Evolutionary conservation across 2,797 vertebrate genomes (phyloP).

Genomic region (Diglossa cyanea): DNA sequence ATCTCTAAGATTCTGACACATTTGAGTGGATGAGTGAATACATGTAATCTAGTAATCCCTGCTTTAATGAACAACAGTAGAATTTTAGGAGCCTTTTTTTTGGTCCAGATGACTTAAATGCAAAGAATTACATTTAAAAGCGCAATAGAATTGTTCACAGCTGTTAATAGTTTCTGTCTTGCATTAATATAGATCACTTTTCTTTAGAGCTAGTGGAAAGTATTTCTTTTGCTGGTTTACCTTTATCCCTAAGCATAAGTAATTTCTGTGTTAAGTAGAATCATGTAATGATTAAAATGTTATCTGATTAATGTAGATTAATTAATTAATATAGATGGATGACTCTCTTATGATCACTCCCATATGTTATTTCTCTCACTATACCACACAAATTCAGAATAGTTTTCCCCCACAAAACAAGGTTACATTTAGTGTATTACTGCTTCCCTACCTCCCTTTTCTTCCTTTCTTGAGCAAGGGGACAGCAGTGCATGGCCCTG

Average conservation of each 20-base stretch:
- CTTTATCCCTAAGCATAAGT: neutral
- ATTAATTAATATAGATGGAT: neutral
- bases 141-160: neutral
- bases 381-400: neutral
- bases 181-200: neutral
- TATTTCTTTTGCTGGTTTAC: neutral
- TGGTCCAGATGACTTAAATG: neutral
- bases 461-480: neutral
- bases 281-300: neutral
- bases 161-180: neutral
- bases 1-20: neutral
- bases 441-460: neutral
- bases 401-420: neutral
- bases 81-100: neutral
- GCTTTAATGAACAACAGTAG: neutral
- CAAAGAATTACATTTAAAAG: neutral
- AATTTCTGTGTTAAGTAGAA: neutral
- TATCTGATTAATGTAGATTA: neutral
- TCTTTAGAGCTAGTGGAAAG: neutral
- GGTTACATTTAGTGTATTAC: neutral
- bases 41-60: neutral
- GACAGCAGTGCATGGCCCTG: neutral
- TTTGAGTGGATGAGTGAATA: neutral
- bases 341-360: neutral
- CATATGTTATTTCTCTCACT: neutral